Percentiles rank a stretch among this genome's conserved stretches.
phyloP scores from a whole-genome alignment of 2,113 vertebrate species.

The Embiotoca jacksoni region DNA sequence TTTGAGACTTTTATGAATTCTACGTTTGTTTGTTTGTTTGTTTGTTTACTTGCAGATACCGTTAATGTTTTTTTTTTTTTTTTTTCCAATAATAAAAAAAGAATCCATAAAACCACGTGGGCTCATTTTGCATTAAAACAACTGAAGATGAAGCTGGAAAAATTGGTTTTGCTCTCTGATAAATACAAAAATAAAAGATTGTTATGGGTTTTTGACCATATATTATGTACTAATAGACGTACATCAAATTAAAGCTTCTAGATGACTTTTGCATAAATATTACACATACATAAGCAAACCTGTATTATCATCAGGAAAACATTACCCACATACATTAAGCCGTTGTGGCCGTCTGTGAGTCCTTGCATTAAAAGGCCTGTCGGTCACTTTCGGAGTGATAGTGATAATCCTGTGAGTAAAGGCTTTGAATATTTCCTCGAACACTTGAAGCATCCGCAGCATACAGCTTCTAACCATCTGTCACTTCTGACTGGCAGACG shows the following conservation, averaged over 20 bases:
- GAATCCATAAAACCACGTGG: too few relatives aligned
- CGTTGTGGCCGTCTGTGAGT: not conserved
- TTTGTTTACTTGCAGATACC: too few relatives aligned
- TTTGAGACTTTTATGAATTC: too few relatives aligned
- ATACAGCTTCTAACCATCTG: conserved; percentile 10
- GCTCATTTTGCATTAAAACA: too few relatives aligned
- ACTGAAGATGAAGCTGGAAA: too few relatives aligned
- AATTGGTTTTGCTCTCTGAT: not conserved
- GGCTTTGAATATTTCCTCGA: conserved; percentile 43
- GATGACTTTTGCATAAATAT: not conserved
- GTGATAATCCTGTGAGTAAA: conserved; percentile 49
- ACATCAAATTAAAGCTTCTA: not conserved
- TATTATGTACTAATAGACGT: not conserved
- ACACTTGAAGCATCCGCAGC: conserved; percentile 30
- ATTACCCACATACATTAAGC: not conserved
- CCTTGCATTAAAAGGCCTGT: conserved; percentile 2
- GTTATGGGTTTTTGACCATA: not conserved
- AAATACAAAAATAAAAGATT: not conserved
- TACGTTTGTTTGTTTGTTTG: too few relatives aligned
- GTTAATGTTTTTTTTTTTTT: too few relatives aligned
- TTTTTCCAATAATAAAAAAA: too few relatives aligned
- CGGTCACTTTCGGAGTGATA: conserved; percentile 18
- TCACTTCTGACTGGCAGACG: conserved; percentile 25
- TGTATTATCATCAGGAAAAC: not conserved
- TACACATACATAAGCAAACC: too few relatives aligned